These are phyloP conservation scores for Trachythela sp. DNA, from an alignment of 64 coral and sea anemone genomes.

Conservation along the genomic window DNA sequence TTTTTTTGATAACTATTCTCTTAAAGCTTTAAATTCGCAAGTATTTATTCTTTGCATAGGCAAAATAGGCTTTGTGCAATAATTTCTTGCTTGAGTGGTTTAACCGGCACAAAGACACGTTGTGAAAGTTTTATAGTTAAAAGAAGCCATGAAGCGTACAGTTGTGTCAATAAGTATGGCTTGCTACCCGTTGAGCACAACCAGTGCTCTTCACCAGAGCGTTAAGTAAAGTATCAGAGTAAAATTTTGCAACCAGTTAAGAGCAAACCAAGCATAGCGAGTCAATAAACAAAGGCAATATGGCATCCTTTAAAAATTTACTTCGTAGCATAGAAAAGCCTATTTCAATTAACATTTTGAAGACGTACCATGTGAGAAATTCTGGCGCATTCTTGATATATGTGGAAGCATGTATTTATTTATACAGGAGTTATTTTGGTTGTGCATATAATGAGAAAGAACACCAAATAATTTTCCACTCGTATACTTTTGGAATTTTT, in stretches of 20 bases:
- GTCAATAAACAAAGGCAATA: not conserved
- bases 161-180: not conserved
- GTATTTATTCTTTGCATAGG: not conserved
- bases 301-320: too few relatives aligned
- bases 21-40: not conserved
- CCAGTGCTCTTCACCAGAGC: not conserved
- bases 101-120: not conserved
- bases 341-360: too few relatives aligned
- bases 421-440: too few relatives aligned
- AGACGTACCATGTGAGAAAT: too few relatives aligned
- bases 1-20: too few relatives aligned
- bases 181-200: not conserved
- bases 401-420: too few relatives aligned
- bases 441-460: too few relatives aligned
- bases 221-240: not conserved
- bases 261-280: not conserved
- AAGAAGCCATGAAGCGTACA: not conserved
- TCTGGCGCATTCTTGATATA: too few relatives aligned
- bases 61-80: not conserved
- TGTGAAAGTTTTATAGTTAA: not conserved
- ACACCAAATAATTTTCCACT: too few relatives aligned
- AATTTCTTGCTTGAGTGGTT: not conserved
- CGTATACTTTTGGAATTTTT: too few relatives aligned
- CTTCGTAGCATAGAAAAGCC: too few relatives aligned
- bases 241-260: not conserved